Base-by-base conservation (phyloP, 2,113 vertebrate species). In the Fulica atra region DNA sequence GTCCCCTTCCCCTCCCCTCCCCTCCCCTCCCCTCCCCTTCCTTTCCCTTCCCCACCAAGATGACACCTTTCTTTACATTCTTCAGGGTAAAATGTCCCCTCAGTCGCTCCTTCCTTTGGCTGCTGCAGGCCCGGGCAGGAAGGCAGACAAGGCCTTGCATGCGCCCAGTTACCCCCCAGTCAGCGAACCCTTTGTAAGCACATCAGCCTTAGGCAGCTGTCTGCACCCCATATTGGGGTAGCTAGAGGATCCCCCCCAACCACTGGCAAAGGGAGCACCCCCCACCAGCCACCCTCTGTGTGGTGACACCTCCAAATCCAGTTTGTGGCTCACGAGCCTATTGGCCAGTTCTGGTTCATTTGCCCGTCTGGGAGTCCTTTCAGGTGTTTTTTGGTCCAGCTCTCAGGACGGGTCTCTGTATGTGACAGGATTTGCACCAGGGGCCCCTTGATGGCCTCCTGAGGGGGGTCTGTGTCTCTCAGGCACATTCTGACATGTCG, bases 321-420 rank as follows among this genome's bases (percentile, higher is more conserved):
- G 14, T 57, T 23, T 51, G 26, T 44, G 35, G 29, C n/a, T 69
- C 63, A 46, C 16, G 29, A 46, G 56, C n/a, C 28, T 19, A 21
- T 31, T 0, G 0, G 26, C 18, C 1, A 1, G 33, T 29, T 78
- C 59, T 59, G 13, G 10, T 59, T 71, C 25, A 8, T 31, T 3
- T 28, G 33, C 25, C 11, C 1, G 1, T 13, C 20, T 19, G 21
- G n/a, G 63, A 42, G 57, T 64, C 31, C 7, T 26, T 42, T 36
- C 19, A 36, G 4, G 29, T 63, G 38, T 69, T 63, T 70, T 8
- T 4, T 2, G 1, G 23, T 38, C 23, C 33, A 60, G 51, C 19
- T 46, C 51, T 46, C 7, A 51, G 28, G n/a, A 29, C 14, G 0
- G 0, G 18, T 12, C 15, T 29, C 35, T 64, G 20, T 31, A 35